These are phyloP conservation scores for Saccopteryx bilineata DNA, from an alignment of 2,113 vertebrate species.

Conservation along the genomic window DNA sequence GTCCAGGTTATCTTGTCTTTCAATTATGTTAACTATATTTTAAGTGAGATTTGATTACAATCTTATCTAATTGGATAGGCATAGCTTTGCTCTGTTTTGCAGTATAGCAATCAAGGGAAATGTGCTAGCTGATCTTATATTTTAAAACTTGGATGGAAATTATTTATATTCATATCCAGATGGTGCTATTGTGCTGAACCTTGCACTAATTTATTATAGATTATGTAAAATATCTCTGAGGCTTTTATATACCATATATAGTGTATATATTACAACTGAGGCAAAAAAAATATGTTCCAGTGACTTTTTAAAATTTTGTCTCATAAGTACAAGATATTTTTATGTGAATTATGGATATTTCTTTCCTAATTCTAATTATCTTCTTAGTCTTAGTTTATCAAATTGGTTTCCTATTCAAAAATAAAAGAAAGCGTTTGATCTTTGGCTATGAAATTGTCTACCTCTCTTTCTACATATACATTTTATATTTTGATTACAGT, in stretches of 20 bases:
- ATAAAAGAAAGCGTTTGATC: conserved; percentile 54
- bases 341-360: conserved; percentile 19
- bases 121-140: conserved; percentile 23
- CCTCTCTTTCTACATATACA: background rate
- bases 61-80: background rate
- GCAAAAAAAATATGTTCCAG: conserved; percentile 21
- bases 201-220: conserved; percentile 21
- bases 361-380: conserved; percentile 41
- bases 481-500: conserved; percentile 25
- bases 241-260: background rate
- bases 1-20: too few species aligned
- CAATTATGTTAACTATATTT: background rate
- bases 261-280: background rate
- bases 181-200: conserved; percentile 40
- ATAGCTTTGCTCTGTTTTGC: background rate
- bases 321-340: conserved; percentile 15
- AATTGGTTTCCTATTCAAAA: background rate
- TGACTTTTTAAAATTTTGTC: conserved; percentile 18
- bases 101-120: conserved; percentile 38
- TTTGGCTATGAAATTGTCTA: conserved; percentile 26
- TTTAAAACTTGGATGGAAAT: conserved; percentile 1
- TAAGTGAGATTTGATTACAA: background rate
- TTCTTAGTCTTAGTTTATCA: conserved; percentile 11
- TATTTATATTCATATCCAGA: conserved; percentile 37
- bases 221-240: conserved; percentile 42